Conservation (phyloP, 2,888 invertebrate species). For the Diplazon laetatorius region DNA sequence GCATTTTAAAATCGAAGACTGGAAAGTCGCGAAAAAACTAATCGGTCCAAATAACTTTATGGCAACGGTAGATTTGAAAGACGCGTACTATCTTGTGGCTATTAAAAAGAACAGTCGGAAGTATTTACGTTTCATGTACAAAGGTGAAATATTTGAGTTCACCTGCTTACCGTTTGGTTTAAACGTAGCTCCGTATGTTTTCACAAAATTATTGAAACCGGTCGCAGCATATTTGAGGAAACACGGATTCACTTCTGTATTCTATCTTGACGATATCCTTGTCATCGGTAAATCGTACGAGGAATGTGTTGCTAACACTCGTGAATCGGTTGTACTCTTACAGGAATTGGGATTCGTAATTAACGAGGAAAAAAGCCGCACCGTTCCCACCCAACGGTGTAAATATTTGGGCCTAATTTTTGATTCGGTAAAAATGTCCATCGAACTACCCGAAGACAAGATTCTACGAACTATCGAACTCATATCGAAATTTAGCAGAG, state of each 20-base stretch:
- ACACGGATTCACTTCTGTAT: constrained; percentile 26
- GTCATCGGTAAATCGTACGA: constrained; percentile 13
- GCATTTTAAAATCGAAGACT: constrained; percentile 71
- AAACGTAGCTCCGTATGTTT: constrained; percentile 27
- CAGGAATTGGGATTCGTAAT: constrained; percentile 50
- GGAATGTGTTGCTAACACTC: constrained; percentile 15
- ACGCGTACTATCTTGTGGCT: constrained; percentile 23
- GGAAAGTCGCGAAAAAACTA: constrained; percentile 64
- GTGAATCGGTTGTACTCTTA: constrained; percentile 8
- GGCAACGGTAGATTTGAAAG: constrained; percentile 17
- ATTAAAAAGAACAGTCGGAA: constrained; percentile 24
- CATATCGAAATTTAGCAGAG: constrained; percentile 15
- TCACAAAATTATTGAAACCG: constrained; percentile 44
- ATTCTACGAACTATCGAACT: constrained; percentile 6
- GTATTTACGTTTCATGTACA: constrained; percentile 33
- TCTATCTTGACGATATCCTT: constrained; percentile 42
- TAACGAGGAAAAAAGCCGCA: constrained; percentile 37
- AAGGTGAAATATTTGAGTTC: constrained; percentile 40
- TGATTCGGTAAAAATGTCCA: constrained; percentile 36
- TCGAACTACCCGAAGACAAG: constrained; percentile 40
- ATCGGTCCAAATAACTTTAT: constrained; percentile 47
- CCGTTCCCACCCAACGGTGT: constrained; percentile 30
- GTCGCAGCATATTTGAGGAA: constrained; percentile 34
- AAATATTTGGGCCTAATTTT: constrained; percentile 43
- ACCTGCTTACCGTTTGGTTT: constrained; percentile 40